phyloP scores from a whole-genome alignment of 2,888 invertebrate genomes.

The Matsumyia berberina region DNA sequence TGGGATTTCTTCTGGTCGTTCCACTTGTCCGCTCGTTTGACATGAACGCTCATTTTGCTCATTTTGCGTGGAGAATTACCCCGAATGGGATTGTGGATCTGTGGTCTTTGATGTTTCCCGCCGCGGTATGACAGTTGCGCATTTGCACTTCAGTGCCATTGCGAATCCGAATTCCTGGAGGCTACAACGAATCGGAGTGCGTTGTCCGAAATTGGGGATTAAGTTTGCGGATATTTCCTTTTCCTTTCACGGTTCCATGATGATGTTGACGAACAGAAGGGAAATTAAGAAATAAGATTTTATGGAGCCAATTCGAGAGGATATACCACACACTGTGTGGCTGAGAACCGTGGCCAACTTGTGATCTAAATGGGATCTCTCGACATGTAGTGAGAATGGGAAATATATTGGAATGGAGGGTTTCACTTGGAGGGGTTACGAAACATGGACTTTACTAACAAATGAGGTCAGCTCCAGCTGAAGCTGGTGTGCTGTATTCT shows the following conservation, averaged over 20 bases:
- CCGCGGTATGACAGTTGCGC: constrained; percentile 71
- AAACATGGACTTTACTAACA: no score
- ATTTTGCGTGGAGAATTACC: constrained; percentile 75
- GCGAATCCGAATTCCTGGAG: constrained; percentile 66
- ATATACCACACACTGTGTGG: constrained; percentile 55
- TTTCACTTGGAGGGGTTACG: no score
- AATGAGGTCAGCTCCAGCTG: no score
- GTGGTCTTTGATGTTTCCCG: constrained; percentile 62
- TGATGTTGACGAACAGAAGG: constrained; percentile 27
- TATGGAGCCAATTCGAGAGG: constrained; percentile 14
- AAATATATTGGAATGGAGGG: background rate
- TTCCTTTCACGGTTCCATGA: constrained; percentile 10
- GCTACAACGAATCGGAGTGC: constrained; percentile 53
- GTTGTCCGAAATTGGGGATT: constrained; percentile 68
- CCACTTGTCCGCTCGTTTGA: constrained; percentile 75
- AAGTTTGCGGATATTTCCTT: constrained; percentile 5
- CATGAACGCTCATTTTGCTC: constrained; percentile 76
- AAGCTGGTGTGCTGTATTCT: no score
- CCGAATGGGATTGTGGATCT: constrained; percentile 65
- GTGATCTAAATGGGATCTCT: constrained; percentile 16
- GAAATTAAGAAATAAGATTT: constrained; percentile 69
- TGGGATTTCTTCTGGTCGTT: constrained; percentile 67
- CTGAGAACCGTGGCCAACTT: constrained; percentile 54
- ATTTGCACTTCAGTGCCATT: constrained; percentile 74
- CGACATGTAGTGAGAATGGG: background rate